Conservation (phyloP, 2,888 invertebrate genomes). For the Andrena minutula region DNA sequence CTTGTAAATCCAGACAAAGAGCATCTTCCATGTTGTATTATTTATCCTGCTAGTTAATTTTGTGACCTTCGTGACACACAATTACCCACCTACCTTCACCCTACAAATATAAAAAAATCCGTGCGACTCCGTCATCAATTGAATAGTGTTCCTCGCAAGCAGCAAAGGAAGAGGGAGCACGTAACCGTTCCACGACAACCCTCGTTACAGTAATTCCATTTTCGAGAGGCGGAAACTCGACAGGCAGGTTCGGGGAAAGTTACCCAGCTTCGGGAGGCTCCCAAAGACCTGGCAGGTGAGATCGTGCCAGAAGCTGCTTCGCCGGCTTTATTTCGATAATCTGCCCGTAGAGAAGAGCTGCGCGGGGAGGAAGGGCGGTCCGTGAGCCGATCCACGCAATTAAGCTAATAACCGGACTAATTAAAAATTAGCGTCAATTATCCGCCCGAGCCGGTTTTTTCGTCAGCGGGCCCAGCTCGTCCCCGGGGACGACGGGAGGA, state of each 20-base stretch:
- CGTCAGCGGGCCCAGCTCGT: neutral
- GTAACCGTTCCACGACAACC: constrained; percentile 5
- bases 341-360: neutral
- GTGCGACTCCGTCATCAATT: neutral
- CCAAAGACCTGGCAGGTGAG: constrained; percentile 17
- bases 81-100: no score
- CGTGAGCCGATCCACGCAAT: neutral
- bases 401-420: constrained; percentile 35
- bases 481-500: neutral
- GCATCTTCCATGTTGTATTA: no score
- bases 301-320: constrained; percentile 32
- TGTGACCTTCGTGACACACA: no score
- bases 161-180: neutral
- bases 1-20: no score
- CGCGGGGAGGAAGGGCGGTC: neutral
- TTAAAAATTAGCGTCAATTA: constrained; percentile 45
- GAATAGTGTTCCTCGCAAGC: neutral
- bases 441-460: neutral
- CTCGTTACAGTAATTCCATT: constrained; percentile 63
- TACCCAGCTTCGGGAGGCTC: constrained; percentile 18
- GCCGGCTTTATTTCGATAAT: constrained; percentile 59
- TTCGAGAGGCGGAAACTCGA: constrained; percentile 39
- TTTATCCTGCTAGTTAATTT: no score
- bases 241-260: constrained; percentile 18
- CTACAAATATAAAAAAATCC: no score